These are phyloP conservation scores for Molossus molossus DNA, from an alignment of 2,797 vertebrate species.

Conservation along the genomic window DNA sequence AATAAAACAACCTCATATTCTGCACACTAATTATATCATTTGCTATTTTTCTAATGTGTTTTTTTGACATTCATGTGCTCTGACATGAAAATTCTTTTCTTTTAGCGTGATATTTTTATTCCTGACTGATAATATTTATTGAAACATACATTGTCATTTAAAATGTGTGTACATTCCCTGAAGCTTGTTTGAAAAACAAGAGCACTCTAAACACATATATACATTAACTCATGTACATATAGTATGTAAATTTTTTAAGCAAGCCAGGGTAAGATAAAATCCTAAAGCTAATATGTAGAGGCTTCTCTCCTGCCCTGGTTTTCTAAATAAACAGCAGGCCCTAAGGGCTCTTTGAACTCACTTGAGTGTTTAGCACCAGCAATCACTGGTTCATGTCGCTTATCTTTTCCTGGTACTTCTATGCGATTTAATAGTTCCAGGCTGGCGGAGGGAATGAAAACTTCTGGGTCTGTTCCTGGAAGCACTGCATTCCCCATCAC, in stretches of 20 bases:
- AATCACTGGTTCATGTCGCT: constrained; percentile 80
- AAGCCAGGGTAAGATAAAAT: constrained; percentile 71
- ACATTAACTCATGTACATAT: background rate
- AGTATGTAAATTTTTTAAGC: constrained; percentile 64
- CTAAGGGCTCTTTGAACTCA: constrained; percentile 82
- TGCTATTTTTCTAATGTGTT: constrained; percentile 7
- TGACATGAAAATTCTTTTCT: constrained; percentile 38
- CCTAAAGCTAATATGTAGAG: constrained; percentile 75
- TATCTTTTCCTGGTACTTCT: constrained; percentile 85
- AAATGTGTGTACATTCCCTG: constrained; percentile 6
- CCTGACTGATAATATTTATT: background rate
- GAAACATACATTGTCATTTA: constrained; percentile 60
- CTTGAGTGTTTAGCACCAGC: constrained; percentile 78
- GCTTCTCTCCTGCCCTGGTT: constrained; percentile 56
- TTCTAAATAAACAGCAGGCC: constrained; percentile 83
- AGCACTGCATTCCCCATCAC: constrained; percentile 42
- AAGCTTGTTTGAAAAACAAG: background rate
- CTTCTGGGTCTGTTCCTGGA: constrained; percentile 73
- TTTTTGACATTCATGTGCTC: background rate
- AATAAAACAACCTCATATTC: constrained; percentile 34
- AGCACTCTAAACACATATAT: background rate
- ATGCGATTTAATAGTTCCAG: constrained; percentile 82
- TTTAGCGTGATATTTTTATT: constrained; percentile 43
- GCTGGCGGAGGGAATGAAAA: constrained; percentile 74
- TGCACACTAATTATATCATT: background rate